Conservation (phyloP, 2,113 vertebrate species). For the Lates calcarifer region DNA sequence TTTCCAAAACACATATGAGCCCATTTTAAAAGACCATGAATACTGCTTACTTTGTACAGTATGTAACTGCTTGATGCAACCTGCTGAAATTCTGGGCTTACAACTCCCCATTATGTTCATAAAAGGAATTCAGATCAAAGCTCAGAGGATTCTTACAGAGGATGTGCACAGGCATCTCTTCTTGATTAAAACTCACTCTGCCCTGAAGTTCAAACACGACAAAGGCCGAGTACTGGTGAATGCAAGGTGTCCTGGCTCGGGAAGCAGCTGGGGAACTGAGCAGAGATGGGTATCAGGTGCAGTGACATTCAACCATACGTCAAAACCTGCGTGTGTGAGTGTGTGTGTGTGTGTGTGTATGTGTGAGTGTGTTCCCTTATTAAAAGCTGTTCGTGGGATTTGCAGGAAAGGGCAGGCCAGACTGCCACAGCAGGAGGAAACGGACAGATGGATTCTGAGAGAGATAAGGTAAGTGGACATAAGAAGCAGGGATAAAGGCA, state of each 20-base stretch:
- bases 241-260: background rate
- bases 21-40: background rate
- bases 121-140: conserved; percentile 64
- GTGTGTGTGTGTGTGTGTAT: too few species aligned
- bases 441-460: background rate
- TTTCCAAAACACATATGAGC: conserved; percentile 13
- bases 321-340: background rate
- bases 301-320: conserved; percentile 20
- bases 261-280: conserved; percentile 5
- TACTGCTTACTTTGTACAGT: conserved; percentile 39
- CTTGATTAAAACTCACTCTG: conserved; percentile 42
- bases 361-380: background rate
- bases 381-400: conserved; percentile 11
- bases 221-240: background rate
- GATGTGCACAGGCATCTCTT: conserved; percentile 14
- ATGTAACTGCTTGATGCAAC: conserved; percentile 64
- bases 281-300: conserved; percentile 30
- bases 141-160: conserved; percentile 14
- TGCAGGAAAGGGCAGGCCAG: conserved; percentile 9
- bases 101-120: conserved; percentile 45
- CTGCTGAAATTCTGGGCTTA: conserved; percentile 49
- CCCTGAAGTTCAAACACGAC: conserved; percentile 40
- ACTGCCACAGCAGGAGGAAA: conserved; percentile 1
- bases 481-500: background rate
- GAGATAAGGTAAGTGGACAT: background rate